Evolutionary conservation across 92 coral and sea anemone genomes (phyloP).

Genomic region (Virgularia gustaviana): DNA sequence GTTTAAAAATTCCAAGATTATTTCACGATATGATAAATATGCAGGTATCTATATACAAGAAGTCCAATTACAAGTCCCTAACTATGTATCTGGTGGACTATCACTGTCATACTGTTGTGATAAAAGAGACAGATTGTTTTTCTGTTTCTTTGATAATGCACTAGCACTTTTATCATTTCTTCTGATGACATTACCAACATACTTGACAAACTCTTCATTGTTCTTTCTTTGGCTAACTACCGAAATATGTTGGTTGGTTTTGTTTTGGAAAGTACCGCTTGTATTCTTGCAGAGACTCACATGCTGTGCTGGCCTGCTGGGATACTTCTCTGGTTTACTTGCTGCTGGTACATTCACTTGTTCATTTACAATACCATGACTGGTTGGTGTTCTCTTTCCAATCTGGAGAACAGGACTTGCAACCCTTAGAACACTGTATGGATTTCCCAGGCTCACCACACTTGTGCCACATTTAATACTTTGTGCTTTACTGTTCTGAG

Average conservation of each 20-base stretch:
- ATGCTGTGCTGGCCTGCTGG: neutral
- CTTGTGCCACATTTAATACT: neutral
- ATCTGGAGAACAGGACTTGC: neutral
- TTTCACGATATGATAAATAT: neutral
- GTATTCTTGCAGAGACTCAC: neutral
- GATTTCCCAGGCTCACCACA: neutral
- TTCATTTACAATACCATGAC: neutral
- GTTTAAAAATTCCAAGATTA: neutral
- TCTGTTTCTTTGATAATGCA: neutral
- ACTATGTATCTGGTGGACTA: conserved; percentile 41
- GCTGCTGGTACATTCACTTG: neutral
- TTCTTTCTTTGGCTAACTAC: neutral
- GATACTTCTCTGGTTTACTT: neutral
- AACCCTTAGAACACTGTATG: neutral
- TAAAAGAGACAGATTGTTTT: conserved; percentile 36
- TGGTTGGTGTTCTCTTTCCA: neutral
- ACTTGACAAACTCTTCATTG: conserved; percentile 8
- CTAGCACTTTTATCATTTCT: neutral
- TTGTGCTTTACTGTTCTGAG: neutral
- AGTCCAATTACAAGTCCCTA: neutral
- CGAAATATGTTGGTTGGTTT: neutral
- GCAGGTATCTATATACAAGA: conserved; percentile 1
- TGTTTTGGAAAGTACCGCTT: no score
- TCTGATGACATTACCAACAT: neutral
- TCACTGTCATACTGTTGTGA: conserved; percentile 87